phyloP scores from a whole-genome alignment of 2,113 vertebrate genomes.

The Sapajus apella region DNA sequence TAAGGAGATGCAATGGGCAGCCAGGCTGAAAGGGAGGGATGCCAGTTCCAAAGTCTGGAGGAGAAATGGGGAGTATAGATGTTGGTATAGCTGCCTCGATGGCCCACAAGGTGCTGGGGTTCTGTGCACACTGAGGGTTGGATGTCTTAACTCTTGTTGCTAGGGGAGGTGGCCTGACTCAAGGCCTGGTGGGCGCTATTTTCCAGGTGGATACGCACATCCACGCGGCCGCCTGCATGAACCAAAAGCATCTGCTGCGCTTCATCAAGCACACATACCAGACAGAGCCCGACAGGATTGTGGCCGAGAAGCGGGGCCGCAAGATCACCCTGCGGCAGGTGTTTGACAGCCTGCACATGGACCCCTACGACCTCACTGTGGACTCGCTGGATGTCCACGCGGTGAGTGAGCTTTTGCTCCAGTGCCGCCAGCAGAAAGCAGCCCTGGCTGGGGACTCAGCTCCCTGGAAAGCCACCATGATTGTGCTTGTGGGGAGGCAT shows the following conservation, averaged over 20 bases:
- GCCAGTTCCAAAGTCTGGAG: neutral
- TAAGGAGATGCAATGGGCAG: neutral
- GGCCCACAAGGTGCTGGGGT: neutral
- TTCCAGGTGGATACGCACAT: constrained; percentile 98
- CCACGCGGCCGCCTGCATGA: constrained; percentile 98
- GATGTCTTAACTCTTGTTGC: neutral
- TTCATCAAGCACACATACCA: constrained; percentile 96
- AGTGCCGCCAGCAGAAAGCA: fast-evolving
- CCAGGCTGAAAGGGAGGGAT: neutral
- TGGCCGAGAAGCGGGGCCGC: constrained; percentile 89
- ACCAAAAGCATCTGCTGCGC: constrained; percentile 95
- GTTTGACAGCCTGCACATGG: constrained; percentile 93
- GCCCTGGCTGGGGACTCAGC: neutral
- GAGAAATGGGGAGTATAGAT: neutral
- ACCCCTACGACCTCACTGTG: constrained; percentile 98
- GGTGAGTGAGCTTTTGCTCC: constrained; percentile 83
- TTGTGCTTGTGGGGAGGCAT: neutral
- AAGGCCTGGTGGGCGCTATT: neutral
- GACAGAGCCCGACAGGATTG: constrained; percentile 89
- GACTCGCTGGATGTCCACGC: constrained; percentile 98
- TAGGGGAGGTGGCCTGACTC: neutral
- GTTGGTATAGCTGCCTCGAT: fast-evolving
- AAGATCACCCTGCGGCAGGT: constrained; percentile 93
- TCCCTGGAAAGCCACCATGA: neutral
- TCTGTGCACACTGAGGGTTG: neutral